Evolutionary conservation across 1,140 invertebrate species (phyloP), one percentile per base, ranked within the genome.

Genomic region (Ips typographus): DNA sequence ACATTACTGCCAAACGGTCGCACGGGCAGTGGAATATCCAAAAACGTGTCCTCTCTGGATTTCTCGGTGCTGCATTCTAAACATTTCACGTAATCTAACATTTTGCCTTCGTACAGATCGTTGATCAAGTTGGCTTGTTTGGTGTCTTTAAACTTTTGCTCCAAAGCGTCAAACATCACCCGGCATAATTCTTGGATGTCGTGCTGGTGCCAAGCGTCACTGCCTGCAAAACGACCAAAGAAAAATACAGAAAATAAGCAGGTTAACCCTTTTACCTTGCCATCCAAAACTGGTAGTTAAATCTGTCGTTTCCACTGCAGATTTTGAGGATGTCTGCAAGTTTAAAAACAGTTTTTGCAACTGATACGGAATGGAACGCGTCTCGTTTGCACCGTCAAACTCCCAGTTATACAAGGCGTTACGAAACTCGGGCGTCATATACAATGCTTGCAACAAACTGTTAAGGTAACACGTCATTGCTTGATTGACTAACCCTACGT

Each of bases 381-480:
- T 83, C 74, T 87, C 85, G 75, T 88, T 85, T 65, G 84, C 84
- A 39, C 87, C 88, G 77, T 91, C 90, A 78, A 90, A 94, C 80
- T 93, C 88, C 91, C 93, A 94, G 73, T 90, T 90, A 77, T 96
- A 96, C 4, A 96, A 80, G 1, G 92, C 91, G 82, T 97, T 97
- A 43, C 94, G 83, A 78, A 97, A 96, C 81, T 97, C 94, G n/a
- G 95, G 94, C 2, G 94, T 96, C 93, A 97, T 96, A 76, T 87
- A 96, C 1, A 97, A 82, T 1, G 92, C 91, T 82, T 97, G 94
- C 1, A 97, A 82, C 39, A 96, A 81, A 82, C 92, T 94, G 79
- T 96, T 97, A 7, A 97, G 83, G 78, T 96, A 96, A 79, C 94
- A 96, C 1, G 94, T 96, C 93, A 96, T 96, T 1, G 94, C 93